phyloP scores from a whole-genome alignment of 53 echinoderm and acorn worm genomes.

The Mesocentrotus franciscanus region DNA sequence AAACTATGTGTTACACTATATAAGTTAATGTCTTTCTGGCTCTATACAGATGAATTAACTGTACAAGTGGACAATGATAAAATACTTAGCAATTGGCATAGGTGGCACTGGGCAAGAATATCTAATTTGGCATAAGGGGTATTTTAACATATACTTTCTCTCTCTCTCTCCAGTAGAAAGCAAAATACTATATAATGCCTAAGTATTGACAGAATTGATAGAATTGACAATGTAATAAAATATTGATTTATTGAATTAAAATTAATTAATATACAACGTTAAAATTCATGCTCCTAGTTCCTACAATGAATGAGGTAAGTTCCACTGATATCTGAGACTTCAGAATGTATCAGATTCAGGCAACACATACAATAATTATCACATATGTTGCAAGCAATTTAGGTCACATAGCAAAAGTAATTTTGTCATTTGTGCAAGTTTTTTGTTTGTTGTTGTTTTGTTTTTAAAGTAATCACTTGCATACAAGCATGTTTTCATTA shows the following conservation, averaged over 20 bases:
- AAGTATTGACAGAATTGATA: background rate
- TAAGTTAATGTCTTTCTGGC: background rate
- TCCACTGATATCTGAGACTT: too few species aligned
- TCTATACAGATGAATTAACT: background rate
- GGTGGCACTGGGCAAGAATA: background rate
- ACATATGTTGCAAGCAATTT: too few species aligned
- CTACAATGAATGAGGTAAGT: background rate
- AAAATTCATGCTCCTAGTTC: background rate
- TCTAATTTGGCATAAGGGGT: background rate
- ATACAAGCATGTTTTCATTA: too few species aligned
- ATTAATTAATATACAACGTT: too few species aligned
- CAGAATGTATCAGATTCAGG: too few species aligned
- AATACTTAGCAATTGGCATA: background rate
- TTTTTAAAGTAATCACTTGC: too few species aligned
- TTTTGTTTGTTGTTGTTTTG: too few species aligned
- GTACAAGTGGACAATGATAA: background rate
- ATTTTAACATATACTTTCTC: background rate
- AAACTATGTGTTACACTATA: too few species aligned
- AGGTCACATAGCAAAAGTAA: too few species aligned
- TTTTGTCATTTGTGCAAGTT: too few species aligned
- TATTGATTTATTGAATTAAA: too few species aligned
- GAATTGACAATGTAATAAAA: background rate
- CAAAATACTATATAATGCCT: background rate
- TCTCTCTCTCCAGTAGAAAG: background rate
- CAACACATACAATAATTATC: too few species aligned